Percentiles rank a stretch among this genome's conserved stretches.
These are phyloP conservation scores for Synanceia verrucosa DNA, from an alignment of 2,797 vertebrate species.

Conservation along the genomic window DNA sequence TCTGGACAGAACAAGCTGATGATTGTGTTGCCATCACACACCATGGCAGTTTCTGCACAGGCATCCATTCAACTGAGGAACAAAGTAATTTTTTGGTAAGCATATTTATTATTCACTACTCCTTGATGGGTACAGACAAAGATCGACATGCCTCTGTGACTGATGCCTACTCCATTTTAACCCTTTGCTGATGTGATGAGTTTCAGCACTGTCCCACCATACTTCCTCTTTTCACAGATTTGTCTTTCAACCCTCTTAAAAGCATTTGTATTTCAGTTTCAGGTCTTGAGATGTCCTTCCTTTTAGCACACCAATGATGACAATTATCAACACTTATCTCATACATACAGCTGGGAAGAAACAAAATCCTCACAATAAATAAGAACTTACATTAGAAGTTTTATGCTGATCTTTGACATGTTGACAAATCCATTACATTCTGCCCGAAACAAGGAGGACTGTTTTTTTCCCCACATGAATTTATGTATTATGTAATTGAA, in stretches of 20 bases:
- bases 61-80: neutral
- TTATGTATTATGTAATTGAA: no score
- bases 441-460: no score
- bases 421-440: neutral
- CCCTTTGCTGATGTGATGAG: neutral
- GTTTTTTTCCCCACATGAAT: no score
- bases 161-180: neutral
- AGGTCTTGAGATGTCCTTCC: constrained; percentile 22
- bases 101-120: neutral
- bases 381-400: neutral
- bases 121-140: neutral
- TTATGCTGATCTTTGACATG: neutral
- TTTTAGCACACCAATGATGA: constrained; percentile 1
- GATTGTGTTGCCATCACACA: neutral
- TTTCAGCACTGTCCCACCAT: neutral
- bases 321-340: neutral
- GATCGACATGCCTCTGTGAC: neutral
- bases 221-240: constrained; percentile 13
- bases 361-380: neutral
- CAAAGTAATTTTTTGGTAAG: neutral
- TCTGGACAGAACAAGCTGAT: neutral
- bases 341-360: neutral
- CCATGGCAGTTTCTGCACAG: neutral
- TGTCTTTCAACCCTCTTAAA: constrained; percentile 15
- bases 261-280: constrained; percentile 8